phyloP scores from a whole-genome alignment of 1,140 invertebrate species.

The Mercenaria mercenaria region DNA sequence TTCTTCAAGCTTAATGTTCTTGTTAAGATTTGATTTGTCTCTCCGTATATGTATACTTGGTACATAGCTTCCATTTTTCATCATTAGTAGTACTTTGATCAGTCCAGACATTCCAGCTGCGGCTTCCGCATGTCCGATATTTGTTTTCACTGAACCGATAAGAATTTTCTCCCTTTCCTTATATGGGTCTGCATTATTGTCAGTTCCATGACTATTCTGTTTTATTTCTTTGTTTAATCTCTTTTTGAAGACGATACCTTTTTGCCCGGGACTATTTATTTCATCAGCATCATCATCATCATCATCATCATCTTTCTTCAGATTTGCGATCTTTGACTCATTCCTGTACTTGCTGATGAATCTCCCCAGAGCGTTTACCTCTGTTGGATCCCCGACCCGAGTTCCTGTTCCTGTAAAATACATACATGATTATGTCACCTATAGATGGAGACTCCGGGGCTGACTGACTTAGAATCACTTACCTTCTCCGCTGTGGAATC shows the following conservation, averaged over 20 bases:
- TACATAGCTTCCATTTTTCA: constrained; percentile 71
- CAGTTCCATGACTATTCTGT: constrained; percentile 95
- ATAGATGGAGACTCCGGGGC: too few species aligned
- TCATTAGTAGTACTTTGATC: constrained; percentile 88
- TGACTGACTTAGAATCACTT: too few species aligned
- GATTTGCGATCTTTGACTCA: too few species aligned
- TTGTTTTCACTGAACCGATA: constrained; percentile 76
- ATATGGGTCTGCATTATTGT: constrained; percentile 87
- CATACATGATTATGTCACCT: too few species aligned
- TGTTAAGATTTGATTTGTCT: constrained; percentile 81
- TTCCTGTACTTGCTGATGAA: background rate
- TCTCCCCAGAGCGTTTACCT: constrained; percentile 35
- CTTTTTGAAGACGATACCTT: constrained; percentile 96
- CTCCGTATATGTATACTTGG: constrained; percentile 77
- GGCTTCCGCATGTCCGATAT: constrained; percentile 89
- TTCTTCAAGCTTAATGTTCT: constrained; percentile 62
- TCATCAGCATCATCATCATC: constrained; percentile 97
- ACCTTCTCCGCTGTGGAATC: too few species aligned
- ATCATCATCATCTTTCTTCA: too few species aligned
- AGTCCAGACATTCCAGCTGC: constrained; percentile 95
- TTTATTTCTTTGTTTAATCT: constrained; percentile 94
- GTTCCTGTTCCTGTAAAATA: constrained; percentile 75
- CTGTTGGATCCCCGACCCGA: constrained; percentile 73
- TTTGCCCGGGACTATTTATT: constrained; percentile 99
- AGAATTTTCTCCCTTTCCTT: constrained; percentile 9